phyloP scores from a whole-genome alignment of 2,797 vertebrate genomes.

The Microhierax caerulescens region DNA sequence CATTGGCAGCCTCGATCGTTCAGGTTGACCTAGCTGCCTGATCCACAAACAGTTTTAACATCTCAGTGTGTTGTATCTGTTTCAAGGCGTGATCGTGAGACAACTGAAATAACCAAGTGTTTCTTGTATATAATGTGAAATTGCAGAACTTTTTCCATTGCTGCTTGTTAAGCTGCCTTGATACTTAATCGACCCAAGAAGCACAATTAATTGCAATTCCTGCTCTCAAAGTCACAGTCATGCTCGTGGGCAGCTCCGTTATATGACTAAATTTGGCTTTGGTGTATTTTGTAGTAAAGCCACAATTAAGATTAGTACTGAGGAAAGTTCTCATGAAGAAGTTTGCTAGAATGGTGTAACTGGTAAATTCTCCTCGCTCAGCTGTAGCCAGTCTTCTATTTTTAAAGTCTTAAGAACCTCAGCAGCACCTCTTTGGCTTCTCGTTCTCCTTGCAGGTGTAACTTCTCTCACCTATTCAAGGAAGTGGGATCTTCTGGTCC shows the following conservation, averaged over 20 bases:
- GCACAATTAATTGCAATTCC: background rate
- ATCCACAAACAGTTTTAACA: background rate
- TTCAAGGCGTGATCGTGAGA: background rate
- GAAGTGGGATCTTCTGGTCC: background rate
- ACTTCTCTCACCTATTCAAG: background rate
- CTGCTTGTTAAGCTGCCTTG: background rate
- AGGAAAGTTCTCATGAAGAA: background rate
- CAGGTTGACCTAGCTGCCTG: background rate
- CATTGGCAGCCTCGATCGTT: background rate
- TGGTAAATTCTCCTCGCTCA: background rate
- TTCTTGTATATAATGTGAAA: background rate
- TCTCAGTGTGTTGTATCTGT: background rate
- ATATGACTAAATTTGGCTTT: background rate
- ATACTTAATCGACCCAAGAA: background rate
- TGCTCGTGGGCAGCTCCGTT: background rate
- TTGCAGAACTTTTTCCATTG: background rate
- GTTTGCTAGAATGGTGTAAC: accelerated
- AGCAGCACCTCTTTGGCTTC: background rate
- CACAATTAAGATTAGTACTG: background rate
- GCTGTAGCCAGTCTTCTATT: accelerated
- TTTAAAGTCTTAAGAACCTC: background rate
- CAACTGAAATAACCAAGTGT: background rate
- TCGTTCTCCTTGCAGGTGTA: background rate
- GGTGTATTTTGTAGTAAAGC: background rate
- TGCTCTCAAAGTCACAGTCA: background rate